Base-by-base conservation (phyloP, 2,113 vertebrate species). In the Orcinus orca region DNA sequence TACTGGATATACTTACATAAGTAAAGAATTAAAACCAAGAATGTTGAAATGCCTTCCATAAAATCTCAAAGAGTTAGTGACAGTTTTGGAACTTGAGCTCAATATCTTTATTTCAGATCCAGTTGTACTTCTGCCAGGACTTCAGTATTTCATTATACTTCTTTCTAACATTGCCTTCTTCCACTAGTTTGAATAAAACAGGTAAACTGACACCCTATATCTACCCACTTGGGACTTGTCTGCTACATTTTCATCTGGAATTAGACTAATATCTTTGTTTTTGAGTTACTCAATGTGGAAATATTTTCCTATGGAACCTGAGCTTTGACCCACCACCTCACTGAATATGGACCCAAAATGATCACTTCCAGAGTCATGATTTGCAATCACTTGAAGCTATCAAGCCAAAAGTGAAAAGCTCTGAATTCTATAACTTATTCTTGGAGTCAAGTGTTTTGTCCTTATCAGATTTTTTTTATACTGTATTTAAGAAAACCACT, bases 401-500 rank as follows among this genome's bases (percentile, higher is more conserved):
- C 95, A 88, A 94, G 63, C 9, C 58, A 63, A 73, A 98, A 97
- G 55, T 98, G 81, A 98, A 97, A 97, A 92, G 23, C 83, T 82
- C 83, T 93, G 65, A 91, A 80, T 80, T 71, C 80, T 23, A 76
- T 95, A 97, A 96, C 79, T 96, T 96, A 92, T 96, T 68, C 73
- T 86, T 90, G 67, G 96, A 97, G 95, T 95, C 88, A 82, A 96
- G 41, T 86, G 62, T 60, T 95, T 41, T 98, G 96, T 96, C 70
- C 23, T 88, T 95, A 90, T 83, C 26, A 96, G 73, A 77, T 88
- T 41, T 73, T 97, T 98, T 90, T 91, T 77, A 92, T 93, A 96
- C 97, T 97, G 92, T 63, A 6, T 93, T 96, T 97, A 98, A 98
- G 93, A 98, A 98, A 98, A 97, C 93, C 83, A 93, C 47, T 71